Evolutionary conservation across 2,797 vertebrate species (phyloP), one percentile per base, ranked within the genome.

Genomic region (Danio tinwini): DNA sequence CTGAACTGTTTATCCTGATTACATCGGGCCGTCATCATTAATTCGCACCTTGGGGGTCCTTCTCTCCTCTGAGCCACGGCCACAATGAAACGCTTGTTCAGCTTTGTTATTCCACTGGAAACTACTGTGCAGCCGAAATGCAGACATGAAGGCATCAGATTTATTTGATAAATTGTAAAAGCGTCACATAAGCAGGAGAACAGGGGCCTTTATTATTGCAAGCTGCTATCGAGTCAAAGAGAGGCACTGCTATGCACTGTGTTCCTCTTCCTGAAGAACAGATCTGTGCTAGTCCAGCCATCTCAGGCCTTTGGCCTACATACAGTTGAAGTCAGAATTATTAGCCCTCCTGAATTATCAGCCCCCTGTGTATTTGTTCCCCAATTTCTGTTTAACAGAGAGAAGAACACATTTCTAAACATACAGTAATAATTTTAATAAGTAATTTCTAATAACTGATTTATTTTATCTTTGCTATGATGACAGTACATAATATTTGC

Each of bases 11-110:
- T 93, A 93, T 93, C 90, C 80, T 93, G 90, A 93, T 95, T 91
- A 92, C 94, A 94, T 94, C 93, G 91, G 94, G 91, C 93, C 92
- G 92, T 94, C 91, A 94, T 94, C 94, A 92, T 95, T 91, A 96
- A 95, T 93, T 94, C 91, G 90, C 94, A 94, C 94, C 83, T 90
- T 88, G 92, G 95, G 94, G 95, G 95, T 94, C 93, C 89, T 81
- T 77, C 89, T 81, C 88, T 89, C 87, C 76, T 81, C 86, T 39
- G 65, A 85, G 90, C 90, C 12, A 76, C 63, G 71, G 80, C 93
- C 92, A 95, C 95, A 96, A 92, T 92, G 92, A 88, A 83, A 88
- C 82, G 50, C 90, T 93, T 96, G 95, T 96, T 95, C 92, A 86
- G 84, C 86, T 92, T 88, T 95, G 95, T 95, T 94, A 92, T 95